These are phyloP conservation scores for Cephalopholis sonnerati DNA, from an alignment of 2,113 vertebrate species.

Conservation along the genomic window DNA sequence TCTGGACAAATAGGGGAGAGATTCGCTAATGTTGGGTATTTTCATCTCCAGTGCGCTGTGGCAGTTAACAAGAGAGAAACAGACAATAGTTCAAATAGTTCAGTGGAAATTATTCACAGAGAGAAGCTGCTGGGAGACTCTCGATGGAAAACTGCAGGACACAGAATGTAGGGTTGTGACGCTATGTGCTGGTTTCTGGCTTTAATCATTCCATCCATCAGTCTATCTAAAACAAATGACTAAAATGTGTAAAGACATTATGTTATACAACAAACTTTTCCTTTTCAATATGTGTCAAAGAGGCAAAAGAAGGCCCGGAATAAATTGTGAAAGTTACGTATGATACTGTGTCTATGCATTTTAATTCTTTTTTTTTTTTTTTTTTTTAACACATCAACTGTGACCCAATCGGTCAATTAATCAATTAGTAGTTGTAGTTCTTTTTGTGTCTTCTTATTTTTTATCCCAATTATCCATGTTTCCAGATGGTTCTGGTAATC, in stretches of 20 bases:
- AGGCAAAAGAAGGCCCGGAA: background rate
- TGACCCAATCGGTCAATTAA: too few species aligned
- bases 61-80: slow-evolving; percentile 46
- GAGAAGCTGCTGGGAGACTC: slow-evolving; percentile 16
- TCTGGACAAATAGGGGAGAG: slow-evolving; percentile 34
- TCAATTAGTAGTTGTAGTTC: too few species aligned
- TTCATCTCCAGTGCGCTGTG: slow-evolving; percentile 13
- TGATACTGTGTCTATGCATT: background rate
- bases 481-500: too few species aligned
- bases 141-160: background rate
- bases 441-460: too few species aligned
- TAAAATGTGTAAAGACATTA: background rate
- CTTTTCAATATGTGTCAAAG: background rate
- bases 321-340: background rate
- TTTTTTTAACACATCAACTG: background rate
- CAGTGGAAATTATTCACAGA: slow-evolving; percentile 21
- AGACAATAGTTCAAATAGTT: slow-evolving; percentile 37
- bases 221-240: background rate
- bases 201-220: slow-evolving; percentile 35
- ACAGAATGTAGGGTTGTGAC: background rate
- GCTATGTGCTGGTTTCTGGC: background rate
- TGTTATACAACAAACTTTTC: background rate
- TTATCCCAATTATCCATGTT: too few species aligned
- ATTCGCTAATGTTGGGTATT: slow-evolving; percentile 24
- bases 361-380: background rate